Evolutionary conservation across 1,140 invertebrate genomes (phyloP).

Genomic region (Zaprionus davidi): DNA sequence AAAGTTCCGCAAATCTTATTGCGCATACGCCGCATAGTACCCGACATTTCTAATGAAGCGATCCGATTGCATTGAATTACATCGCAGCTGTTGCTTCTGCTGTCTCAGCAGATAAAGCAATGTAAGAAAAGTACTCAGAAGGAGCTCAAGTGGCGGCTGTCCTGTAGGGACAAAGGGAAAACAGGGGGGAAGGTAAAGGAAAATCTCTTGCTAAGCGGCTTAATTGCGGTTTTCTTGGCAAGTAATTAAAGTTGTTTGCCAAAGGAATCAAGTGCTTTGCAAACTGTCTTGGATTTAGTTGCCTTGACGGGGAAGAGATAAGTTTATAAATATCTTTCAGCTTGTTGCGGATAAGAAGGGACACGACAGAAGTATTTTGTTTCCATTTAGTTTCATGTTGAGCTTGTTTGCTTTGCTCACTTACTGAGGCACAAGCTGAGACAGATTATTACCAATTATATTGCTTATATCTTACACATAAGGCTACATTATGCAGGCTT

Average conservation of each 20-base stretch:
- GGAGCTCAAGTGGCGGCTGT: slow-evolving; percentile 20
- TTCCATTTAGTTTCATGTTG: too few species aligned
- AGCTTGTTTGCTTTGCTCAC: too few species aligned
- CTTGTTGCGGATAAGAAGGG: neutral
- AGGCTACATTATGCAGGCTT: too few species aligned
- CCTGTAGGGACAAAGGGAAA: neutral
- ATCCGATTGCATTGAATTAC: slow-evolving; percentile 32
- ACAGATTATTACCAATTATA: neutral
- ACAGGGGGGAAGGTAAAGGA: neutral
- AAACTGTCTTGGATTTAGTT: slow-evolving; percentile 24
- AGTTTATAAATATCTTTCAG: neutral
- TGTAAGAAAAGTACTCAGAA: slow-evolving; percentile 22
- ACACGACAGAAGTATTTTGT: too few species aligned
- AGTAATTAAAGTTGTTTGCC: slow-evolving; percentile 31
- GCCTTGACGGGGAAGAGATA: neutral
- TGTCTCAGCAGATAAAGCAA: slow-evolving; percentile 3
- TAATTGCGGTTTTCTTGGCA: slow-evolving; percentile 41
- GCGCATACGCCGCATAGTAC: slow-evolving; percentile 26
- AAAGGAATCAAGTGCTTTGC: slow-evolving; percentile 31
- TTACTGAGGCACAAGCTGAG: too few species aligned
- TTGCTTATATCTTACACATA: neutral
- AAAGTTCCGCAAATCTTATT: slow-evolving; percentile 13
- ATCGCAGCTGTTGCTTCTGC: slow-evolving; percentile 16
- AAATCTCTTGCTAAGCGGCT: slow-evolving; percentile 32
- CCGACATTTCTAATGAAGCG: slow-evolving; percentile 10